Evolutionary conservation across 2,797 vertebrate genomes (phyloP).

Genomic region (Vultur gryphus): DNA sequence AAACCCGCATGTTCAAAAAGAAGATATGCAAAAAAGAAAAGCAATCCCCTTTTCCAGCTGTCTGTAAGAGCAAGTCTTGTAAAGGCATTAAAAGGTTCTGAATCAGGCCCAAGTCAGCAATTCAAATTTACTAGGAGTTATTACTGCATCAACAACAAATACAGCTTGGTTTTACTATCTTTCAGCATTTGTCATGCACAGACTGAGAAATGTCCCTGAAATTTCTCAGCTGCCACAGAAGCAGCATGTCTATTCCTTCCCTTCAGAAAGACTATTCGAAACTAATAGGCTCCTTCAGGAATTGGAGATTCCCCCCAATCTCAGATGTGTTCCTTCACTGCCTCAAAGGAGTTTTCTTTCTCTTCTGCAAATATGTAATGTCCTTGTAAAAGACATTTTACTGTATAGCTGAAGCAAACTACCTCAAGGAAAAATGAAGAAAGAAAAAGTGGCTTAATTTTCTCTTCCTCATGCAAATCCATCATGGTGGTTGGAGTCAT

Average conservation of each 20-base stretch:
- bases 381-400: not conserved
- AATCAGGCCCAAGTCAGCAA: not conserved
- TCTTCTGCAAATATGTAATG: not conserved
- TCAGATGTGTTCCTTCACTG: not conserved
- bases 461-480: fast-evolving
- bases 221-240: not conserved
- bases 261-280: not conserved
- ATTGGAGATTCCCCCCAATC: not conserved
- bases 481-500: not conserved
- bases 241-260: not conserved
- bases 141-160: not conserved
- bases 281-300: not conserved
- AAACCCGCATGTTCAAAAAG: not conserved
- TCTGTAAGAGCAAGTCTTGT: not conserved
- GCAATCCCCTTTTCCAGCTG: not conserved
- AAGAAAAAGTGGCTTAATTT: not conserved
- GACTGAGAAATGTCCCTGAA: not conserved
- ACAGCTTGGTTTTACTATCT: not conserved
- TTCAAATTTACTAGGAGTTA: not conserved
- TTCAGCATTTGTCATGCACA: not conserved
- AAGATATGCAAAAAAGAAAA: not conserved
- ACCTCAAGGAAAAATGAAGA: not conserved
- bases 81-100: not conserved
- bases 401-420: not conserved
- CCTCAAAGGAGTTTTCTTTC: not conserved